Conservation (phyloP, 2,113 vertebrate genomes). For the Neodon shergylaensis region DNA sequence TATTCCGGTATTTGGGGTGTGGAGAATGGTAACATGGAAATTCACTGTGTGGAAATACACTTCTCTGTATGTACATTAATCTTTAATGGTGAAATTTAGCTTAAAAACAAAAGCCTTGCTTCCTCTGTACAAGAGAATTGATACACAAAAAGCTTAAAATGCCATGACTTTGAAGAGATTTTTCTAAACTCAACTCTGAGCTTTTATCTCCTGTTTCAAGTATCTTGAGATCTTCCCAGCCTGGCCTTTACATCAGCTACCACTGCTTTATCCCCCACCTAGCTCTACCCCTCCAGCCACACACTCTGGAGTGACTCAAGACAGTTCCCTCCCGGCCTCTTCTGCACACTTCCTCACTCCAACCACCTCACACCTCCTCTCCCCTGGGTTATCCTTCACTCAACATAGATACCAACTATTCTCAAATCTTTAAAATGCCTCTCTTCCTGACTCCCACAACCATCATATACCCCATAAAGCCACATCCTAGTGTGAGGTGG, state of each 20-base stretch:
- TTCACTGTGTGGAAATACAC: neutral
- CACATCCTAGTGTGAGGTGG: neutral
- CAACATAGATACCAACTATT: neutral
- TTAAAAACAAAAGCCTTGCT: neutral
- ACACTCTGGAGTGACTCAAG: neutral
- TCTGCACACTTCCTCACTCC: neutral
- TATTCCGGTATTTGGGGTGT: neutral
- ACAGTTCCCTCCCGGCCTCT: neutral
- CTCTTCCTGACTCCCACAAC: neutral
- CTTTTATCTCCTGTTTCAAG: neutral
- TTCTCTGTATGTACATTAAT: neutral
- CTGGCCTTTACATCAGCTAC: neutral
- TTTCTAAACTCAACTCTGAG: neutral
- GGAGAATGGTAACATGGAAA: neutral
- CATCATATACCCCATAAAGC: neutral
- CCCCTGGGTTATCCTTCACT: neutral
- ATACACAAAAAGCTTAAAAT: neutral
- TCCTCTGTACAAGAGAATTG: neutral
- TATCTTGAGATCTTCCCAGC: neutral
- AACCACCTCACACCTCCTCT: neutral
- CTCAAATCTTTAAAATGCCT: neutral
- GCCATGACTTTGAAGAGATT: neutral
- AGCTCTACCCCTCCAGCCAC: neutral
- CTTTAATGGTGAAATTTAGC: conserved; percentile 7
- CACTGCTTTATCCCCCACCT: neutral